Base-by-base conservation (phyloP, 2,797 vertebrate genomes). In the Agapornis canus region DNA sequence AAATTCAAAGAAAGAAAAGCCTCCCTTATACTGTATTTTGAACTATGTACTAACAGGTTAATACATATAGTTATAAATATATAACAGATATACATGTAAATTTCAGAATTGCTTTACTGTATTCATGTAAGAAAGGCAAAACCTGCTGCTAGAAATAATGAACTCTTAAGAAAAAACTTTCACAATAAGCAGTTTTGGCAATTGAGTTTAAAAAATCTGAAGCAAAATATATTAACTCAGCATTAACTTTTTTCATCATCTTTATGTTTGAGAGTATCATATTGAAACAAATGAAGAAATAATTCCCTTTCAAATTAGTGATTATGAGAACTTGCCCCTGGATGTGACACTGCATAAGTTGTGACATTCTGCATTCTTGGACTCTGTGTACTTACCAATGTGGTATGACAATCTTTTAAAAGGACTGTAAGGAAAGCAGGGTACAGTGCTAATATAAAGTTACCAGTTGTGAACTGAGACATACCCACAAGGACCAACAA, bases 241-340 rank as follows among this genome's bases (percentile, higher is more conserved):
- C 31, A 49, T 17, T 75, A 27, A 18, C 66, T 81, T 52, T 43
- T 47, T 45, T 3, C 10, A 7, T 12, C 42, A 27, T 72, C 43
- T 89, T 88, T 86, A 49, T 78, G 37, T 76, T 75, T 82, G 32
- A 73, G 54, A 70, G n/a, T 80, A 48, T 80, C 15, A n/a, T 48
- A 40, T 81, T 66, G 49, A 86, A 82, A n/a, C 29, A 61, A 90
- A 92, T 35, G 54, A 89, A 86, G 68, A 93, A 92, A 87, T 77
- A 91, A 6, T 27, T 81, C 47, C 9, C 16, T 85, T 91, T 90
- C 27, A 75, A 65, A 66, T 18, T 40, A 86, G 17, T 29, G 23
- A 60, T 85, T 89, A 88, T 23, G 10, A 84, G 51, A 94, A 66
- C 35, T 92, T 79, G 32, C 43, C 8, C 40, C 49, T 88, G 85